Evolutionary conservation across 2,888 invertebrate species (phyloP), one percentile per base, ranked within the genome.

Genomic region (Tetropium fuscum): DNA sequence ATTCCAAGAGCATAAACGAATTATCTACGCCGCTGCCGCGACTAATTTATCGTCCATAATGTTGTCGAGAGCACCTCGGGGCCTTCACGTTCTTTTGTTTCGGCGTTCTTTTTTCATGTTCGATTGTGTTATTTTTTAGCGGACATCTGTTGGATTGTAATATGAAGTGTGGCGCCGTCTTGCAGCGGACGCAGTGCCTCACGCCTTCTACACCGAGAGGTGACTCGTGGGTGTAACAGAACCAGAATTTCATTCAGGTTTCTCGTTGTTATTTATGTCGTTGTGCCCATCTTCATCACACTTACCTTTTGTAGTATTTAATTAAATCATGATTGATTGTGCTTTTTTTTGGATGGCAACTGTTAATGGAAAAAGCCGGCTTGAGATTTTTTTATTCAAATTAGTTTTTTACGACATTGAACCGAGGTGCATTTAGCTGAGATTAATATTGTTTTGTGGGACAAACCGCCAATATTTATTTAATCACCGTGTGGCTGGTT

Each of bases 171-270:
- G 67, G 66, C 69, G 67, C 67, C 68, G 66, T 60, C 47, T 51
- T 58, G 59, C 40, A 41, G 18, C 53, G 15, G 18, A 15, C 49
- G 20, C 38, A 18, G 20, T 32, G 38, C 36, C 18, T 27, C 40
- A 22, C 53, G 30, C 40, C 59, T 60, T 57, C 53, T 44, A 45
- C 54, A 27, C 10, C 40, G 22, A 67, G 69, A 72, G 71, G 70
- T 65, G 69, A 70, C 56, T 73, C 74, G 76, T 76, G 74, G 75
- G 74, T 73, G 75, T 25, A 72, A 66, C 71, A 70, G 62, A 74
- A 74, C 74, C 74, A 70, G 74, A 67, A 73, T 73, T 74, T 75
- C 76, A 76, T 76, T 76, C 76, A 75, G 73, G 74, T 74, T 74
- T 73, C 70, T 72, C 49, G 67, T 58, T 56, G 72, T 74, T 74